phyloP scores from a whole-genome alignment of 2,113 vertebrate genomes.

The Menidia beryllina region DNA sequence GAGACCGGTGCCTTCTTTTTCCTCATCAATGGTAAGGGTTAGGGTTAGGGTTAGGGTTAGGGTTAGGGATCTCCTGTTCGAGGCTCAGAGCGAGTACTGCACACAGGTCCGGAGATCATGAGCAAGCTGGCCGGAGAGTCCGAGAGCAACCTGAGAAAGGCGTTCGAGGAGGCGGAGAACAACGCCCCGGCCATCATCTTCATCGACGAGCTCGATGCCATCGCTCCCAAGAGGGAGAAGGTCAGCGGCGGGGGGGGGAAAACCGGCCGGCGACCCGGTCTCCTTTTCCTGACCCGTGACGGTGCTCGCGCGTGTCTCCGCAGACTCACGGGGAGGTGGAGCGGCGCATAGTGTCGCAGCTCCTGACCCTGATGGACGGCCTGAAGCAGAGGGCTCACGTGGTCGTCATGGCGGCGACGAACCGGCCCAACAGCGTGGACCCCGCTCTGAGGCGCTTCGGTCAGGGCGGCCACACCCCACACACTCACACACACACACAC shows the following conservation, averaged over 20 bases:
- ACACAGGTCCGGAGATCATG: constrained; percentile 95
- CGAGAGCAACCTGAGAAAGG: constrained; percentile 95
- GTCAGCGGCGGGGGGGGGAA: constrained; percentile 72
- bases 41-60: no score
- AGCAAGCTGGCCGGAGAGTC: constrained; percentile 96
- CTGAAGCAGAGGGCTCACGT: constrained; percentile 95
- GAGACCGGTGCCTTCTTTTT: constrained; percentile 85
- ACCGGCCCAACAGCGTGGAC: constrained; percentile 96
- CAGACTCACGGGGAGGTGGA: constrained; percentile 97
- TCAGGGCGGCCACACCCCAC: constrained; percentile 50
- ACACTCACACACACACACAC: background rate
- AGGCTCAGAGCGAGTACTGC: constrained; percentile 11
- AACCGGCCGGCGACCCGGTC: no score
- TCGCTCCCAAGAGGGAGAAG: constrained; percentile 98
- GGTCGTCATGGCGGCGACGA: constrained; percentile 96
- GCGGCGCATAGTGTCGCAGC: constrained; percentile 94
- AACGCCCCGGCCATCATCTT: constrained; percentile 97
- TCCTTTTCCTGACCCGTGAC: no score
- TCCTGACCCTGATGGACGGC: constrained; percentile 95
- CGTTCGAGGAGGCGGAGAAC: constrained; percentile 96
- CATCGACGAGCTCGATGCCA: constrained; percentile 96
- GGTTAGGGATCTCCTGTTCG: constrained; percentile 6
- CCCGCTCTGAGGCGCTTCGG: constrained; percentile 92
- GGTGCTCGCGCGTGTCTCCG: constrained; percentile 23
- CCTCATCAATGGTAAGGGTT: constrained; percentile 85